A percentile compares a stretch with the other conserved stretches of the same genome.
Evolutionary conservation across 2,797 vertebrate species (phyloP).

Genomic region (Brotogeris chrysoptera): DNA sequence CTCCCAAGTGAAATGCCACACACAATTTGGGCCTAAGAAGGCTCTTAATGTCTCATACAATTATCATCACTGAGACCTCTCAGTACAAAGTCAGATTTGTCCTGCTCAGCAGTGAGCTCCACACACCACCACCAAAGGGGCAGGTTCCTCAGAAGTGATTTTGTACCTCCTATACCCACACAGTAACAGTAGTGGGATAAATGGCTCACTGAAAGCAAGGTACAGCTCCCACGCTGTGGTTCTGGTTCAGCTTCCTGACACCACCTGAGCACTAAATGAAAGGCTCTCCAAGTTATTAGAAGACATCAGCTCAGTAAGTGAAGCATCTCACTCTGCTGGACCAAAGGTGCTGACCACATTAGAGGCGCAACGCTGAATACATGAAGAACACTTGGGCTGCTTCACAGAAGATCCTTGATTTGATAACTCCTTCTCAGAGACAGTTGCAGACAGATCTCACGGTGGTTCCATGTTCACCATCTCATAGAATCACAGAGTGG

Average conservation of each 20-base stretch:
- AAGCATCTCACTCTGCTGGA: neutral
- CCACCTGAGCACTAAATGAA: neutral
- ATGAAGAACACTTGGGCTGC: neutral
- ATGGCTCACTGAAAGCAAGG: neutral
- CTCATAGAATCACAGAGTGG: neutral
- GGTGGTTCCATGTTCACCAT: neutral
- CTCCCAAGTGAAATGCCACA: neutral
- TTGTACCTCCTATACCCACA: neutral
- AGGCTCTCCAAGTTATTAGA: neutral
- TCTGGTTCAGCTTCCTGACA: neutral
- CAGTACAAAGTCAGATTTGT: neutral
- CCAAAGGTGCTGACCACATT: neutral
- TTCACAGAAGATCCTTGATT: neutral
- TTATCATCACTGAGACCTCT: neutral
- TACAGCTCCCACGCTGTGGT: neutral
- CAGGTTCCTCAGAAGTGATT: conserved; percentile 4
- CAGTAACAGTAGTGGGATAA: neutral
- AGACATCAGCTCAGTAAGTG: neutral
- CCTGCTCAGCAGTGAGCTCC: neutral
- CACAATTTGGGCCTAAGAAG: neutral
- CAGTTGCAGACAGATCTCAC: neutral
- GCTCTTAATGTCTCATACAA: neutral
- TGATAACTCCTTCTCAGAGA: neutral
- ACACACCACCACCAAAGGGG: neutral
- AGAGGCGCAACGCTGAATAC: neutral